Evolutionary conservation across 2,113 vertebrate species (phyloP).

Genomic region (human): GRCh38 chr9:102780001-102780500

Average conservation of each 20-base stretch:
- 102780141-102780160: constrained; percentile 39
- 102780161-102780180: constrained; percentile 35
- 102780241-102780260: neutral
- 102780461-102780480: neutral
- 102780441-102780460: neutral
- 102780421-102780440: neutral
- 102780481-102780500: neutral
- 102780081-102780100: neutral
- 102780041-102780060: neutral
- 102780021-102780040: neutral
- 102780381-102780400: neutral
- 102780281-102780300: neutral
- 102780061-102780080: neutral
- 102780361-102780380: constrained; percentile 35
- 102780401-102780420: neutral
- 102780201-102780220: neutral
- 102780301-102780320: neutral
- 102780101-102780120: neutral
- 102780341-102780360: neutral
- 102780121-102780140: neutral
- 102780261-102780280: neutral
- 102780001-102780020: neutral
- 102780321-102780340: neutral
- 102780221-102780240: neutral
- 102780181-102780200: constrained; percentile 14